phyloP scores from a whole-genome alignment of 1,140 invertebrate genomes.

The Hirudo medicinalis region DNA sequence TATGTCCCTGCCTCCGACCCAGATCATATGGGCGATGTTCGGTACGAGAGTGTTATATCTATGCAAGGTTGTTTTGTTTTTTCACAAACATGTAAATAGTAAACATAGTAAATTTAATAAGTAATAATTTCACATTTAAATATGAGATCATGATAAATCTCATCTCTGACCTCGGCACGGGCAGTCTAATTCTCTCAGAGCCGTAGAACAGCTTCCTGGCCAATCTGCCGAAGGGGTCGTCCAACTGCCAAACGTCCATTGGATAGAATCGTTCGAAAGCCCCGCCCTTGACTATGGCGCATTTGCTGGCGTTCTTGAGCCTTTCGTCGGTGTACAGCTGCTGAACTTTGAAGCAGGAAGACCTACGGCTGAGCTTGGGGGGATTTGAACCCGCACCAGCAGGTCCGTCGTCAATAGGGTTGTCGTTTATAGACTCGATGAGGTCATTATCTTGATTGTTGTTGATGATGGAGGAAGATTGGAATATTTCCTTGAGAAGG shows the following conservation, averaged over 20 bases:
- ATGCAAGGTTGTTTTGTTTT: not conserved
- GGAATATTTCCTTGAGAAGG: not conserved
- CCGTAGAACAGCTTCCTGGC: constrained; percentile 20
- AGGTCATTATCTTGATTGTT: not conserved
- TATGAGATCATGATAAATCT: not conserved
- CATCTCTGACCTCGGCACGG: constrained; percentile 3
- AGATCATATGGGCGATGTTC: constrained; percentile 25
- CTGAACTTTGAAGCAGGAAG: constrained; percentile 12
- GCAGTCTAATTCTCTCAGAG: constrained; percentile 19
- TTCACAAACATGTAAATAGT: not conserved
- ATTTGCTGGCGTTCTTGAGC: constrained; percentile 10
- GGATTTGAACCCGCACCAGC: not conserved
- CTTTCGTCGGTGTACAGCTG: constrained; percentile 11
- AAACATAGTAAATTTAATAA: too few relatives aligned
- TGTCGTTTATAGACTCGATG: not conserved
- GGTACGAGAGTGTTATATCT: constrained; percentile 21
- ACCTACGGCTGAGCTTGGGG: not conserved
- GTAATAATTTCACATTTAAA: not conserved
- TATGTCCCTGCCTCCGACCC: constrained; percentile 22
- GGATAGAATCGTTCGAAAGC: constrained; percentile 21
- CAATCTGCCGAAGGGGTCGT: constrained; percentile 22
- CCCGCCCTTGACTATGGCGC: constrained; percentile 14
- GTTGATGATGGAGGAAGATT: not conserved
- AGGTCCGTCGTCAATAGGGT: not conserved
- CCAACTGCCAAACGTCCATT: constrained; percentile 23